Conservation (phyloP, 2,888 invertebrate species). For the Morpho achilles region DNA sequence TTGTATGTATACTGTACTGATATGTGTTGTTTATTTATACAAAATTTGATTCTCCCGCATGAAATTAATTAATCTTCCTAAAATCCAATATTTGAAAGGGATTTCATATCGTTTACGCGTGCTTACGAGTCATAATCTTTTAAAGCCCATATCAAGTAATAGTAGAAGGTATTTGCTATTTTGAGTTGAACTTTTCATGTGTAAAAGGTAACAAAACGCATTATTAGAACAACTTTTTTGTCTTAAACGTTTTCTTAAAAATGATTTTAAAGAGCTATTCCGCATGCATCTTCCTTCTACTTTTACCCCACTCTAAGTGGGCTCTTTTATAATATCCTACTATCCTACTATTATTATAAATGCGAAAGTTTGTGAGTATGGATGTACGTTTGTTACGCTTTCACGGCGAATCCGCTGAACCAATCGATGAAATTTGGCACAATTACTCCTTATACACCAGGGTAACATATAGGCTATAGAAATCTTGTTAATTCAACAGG, state of each 20-base stretch:
- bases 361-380: no score
- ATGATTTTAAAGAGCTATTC: background rate
- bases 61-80: slow-evolving; percentile 3
- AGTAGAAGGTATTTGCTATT: slow-evolving; percentile 40
- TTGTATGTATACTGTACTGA: no score
- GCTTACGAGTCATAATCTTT: slow-evolving; percentile 12
- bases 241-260: slow-evolving; percentile 1
- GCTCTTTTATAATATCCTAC: no score
- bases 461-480: no score
- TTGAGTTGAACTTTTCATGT: slow-evolving; percentile 41
- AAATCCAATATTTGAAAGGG: slow-evolving; percentile 13
- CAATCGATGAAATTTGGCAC: no score
- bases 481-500: no score
- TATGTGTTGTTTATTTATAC: background rate
- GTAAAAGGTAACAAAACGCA: no score
- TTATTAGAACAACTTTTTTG: slow-evolving; percentile 30
- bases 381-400: no score
- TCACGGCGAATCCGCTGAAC: no score
- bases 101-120: slow-evolving; percentile 13
- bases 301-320: background rate
- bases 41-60: background rate
- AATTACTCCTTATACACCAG: no score
- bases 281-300: background rate
- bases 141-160: slow-evolving; percentile 37
- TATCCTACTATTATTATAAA: no score